phyloP scores from a whole-genome alignment of 2,888 invertebrate species.

The Eledona agricola region DNA sequence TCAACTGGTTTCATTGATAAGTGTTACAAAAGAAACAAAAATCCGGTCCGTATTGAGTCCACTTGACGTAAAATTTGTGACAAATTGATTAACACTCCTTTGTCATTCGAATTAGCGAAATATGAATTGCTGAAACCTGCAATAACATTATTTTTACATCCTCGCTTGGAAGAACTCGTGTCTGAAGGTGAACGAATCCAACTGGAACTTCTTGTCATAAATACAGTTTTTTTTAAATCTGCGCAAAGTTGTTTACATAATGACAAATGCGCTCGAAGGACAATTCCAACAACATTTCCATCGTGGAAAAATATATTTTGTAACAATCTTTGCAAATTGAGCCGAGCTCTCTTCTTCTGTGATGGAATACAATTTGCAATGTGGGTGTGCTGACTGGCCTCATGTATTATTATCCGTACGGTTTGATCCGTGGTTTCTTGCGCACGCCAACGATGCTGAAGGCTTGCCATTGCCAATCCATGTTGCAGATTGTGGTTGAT shows the following conservation, averaged over 20 bases:
- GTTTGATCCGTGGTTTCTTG: slow-evolving; percentile 21
- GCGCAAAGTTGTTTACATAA: too few species aligned
- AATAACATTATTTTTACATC: slow-evolving; percentile 5
- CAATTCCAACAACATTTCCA: too few species aligned
- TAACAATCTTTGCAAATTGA: too few species aligned
- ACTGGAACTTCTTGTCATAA: slow-evolving; percentile 8
- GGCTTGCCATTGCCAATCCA: slow-evolving; percentile 44
- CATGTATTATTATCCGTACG: slow-evolving; percentile 28
- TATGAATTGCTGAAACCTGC: too few species aligned
- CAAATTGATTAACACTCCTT: too few species aligned
- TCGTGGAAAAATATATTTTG: too few species aligned
- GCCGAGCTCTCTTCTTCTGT: background rate
- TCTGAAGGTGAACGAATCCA: slow-evolving; percentile 18
- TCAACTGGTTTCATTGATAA: too few species aligned
- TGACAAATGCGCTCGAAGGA: too few species aligned
- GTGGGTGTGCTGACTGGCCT: slow-evolving; percentile 23
- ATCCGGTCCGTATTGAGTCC: too few species aligned
- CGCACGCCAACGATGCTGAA: slow-evolving; percentile 35
- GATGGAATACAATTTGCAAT: slow-evolving; percentile 5
- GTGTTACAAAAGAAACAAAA: too few species aligned
- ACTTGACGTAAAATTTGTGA: too few species aligned
- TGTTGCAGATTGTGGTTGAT: slow-evolving; percentile 42
- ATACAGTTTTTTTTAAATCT: slow-evolving; percentile 8
- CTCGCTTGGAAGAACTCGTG: slow-evolving; percentile 6
- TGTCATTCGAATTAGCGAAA: too few species aligned